Conservation (phyloP, 2,888 invertebrate species). For the Nemoura dubitans region DNA sequence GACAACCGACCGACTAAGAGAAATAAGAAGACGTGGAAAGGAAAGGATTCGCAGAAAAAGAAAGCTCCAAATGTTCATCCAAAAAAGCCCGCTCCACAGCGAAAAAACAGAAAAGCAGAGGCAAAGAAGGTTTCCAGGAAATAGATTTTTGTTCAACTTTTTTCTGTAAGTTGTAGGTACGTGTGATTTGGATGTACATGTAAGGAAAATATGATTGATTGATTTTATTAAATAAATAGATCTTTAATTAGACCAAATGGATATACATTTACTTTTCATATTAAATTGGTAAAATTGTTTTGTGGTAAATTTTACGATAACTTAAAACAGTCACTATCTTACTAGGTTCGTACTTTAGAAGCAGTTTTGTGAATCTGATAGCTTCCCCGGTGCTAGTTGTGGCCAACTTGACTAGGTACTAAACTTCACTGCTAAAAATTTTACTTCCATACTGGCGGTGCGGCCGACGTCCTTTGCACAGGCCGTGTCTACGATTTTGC, state of each 20-base stretch:
- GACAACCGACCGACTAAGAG: conserved; percentile 63
- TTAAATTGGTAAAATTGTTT: too few species aligned
- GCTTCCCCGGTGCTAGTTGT: too few species aligned
- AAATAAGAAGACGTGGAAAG: conserved; percentile 22
- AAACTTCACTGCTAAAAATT: too few species aligned
- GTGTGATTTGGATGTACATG: neutral
- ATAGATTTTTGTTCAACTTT: neutral
- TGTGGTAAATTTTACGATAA: too few species aligned
- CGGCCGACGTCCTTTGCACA: too few species aligned
- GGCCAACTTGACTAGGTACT: too few species aligned
- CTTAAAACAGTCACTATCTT: too few species aligned
- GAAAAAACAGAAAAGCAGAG: conserved; percentile 24
- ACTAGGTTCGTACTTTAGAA: too few species aligned
- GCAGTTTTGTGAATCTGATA: too few species aligned
- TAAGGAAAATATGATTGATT: neutral
- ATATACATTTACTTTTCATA: neutral
- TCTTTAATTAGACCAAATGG: conserved; percentile 2
- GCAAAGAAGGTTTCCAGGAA: conserved; percentile 18
- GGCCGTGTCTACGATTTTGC: too few species aligned
- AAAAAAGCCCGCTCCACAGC: conserved; percentile 32
- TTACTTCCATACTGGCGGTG: too few species aligned
- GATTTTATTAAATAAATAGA: neutral
- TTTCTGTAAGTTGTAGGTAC: neutral
- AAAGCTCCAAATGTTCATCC: conserved; percentile 21
- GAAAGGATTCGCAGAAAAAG: conserved; percentile 14